phyloP scores from a whole-genome alignment of 2,888 invertebrate species.

The Scaptomyza reducta region DNA sequence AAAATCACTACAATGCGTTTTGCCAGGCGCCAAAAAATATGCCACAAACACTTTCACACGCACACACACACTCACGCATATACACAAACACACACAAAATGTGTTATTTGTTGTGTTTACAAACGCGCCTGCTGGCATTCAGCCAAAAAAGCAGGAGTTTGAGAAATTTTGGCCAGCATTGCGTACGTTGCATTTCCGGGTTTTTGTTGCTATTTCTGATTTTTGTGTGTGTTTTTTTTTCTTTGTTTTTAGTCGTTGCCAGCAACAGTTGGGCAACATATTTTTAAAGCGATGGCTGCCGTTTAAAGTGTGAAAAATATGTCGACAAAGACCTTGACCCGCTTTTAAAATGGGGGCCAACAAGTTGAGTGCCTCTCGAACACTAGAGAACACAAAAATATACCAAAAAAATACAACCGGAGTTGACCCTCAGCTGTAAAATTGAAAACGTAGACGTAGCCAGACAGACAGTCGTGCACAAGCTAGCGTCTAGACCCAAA shows the following conservation, averaged over 20 bases:
- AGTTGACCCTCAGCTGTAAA: slow-evolving; percentile 54
- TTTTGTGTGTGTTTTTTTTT: slow-evolving; percentile 9
- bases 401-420: background rate
- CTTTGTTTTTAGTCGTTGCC: background rate
- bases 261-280: slow-evolving; percentile 67
- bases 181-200: slow-evolving; percentile 69
- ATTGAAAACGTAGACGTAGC: slow-evolving; percentile 58
- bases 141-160: slow-evolving; percentile 31
- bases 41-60: slow-evolving; percentile 44
- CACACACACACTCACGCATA: slow-evolving; percentile 19
- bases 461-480: slow-evolving; percentile 47
- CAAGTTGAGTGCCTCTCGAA: slow-evolving; percentile 30
- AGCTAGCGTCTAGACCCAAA: slow-evolving; percentile 68
- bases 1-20: slow-evolving; percentile 61
- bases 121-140: slow-evolving; percentile 54
- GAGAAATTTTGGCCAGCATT: slow-evolving; percentile 41
- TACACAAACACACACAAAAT: slow-evolving; percentile 39
- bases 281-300: slow-evolving; percentile 56
- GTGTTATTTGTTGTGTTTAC: slow-evolving; percentile 76
- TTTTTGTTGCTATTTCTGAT: slow-evolving; percentile 23
- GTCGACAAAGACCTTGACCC: slow-evolving; percentile 74
- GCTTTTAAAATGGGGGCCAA: slow-evolving; percentile 26
- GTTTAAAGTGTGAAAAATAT: slow-evolving; percentile 64
- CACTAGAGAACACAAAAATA: slow-evolving; percentile 1
- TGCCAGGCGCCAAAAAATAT: slow-evolving; percentile 66